Conservation (phyloP, 1,140 invertebrate species). For the Phymorhynchus buccinoides region DNA sequence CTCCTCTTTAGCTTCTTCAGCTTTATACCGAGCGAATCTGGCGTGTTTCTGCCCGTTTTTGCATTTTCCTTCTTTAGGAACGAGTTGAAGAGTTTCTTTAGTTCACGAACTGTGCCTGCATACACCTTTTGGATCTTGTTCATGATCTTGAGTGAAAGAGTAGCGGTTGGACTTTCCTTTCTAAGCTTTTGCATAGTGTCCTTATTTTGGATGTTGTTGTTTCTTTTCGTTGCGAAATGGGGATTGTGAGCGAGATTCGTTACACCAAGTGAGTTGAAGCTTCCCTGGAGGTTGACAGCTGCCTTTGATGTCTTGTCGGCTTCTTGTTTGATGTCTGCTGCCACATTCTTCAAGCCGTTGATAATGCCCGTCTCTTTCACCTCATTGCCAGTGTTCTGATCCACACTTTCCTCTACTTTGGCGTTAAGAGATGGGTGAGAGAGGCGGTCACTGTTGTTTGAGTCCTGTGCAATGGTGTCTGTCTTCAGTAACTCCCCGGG, state of each 20-base stretch:
- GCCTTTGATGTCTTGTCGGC: not conserved
- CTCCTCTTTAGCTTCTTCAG: too few species aligned
- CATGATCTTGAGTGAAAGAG: not conserved
- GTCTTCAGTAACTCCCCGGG: not conserved
- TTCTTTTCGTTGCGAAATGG: not conserved
- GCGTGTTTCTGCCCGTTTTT: too few species aligned
- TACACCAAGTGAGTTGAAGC: not conserved
- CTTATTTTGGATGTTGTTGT: not conserved
- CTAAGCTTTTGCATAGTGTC: not conserved
- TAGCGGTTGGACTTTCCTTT: not conserved
- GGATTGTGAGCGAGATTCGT: too few species aligned
- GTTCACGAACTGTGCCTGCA: not conserved
- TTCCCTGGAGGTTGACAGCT: not conserved
- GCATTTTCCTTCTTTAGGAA: too few species aligned
- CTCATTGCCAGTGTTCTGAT: not conserved
- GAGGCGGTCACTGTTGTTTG: not conserved
- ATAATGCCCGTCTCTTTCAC: not conserved
- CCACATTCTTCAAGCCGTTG: not conserved
- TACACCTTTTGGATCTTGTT: not conserved
- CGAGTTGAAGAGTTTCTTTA: too few species aligned
- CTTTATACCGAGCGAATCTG: too few species aligned
- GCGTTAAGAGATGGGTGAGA: not conserved
- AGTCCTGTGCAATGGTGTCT: not conserved
- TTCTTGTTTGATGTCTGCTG: not conserved
- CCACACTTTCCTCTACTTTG: too few species aligned